A percentile compares a stretch with the other conserved stretches of the same genome.
Conservation (phyloP, 2,888 invertebrate genomes). For the Sialis fuliginosa region DNA sequence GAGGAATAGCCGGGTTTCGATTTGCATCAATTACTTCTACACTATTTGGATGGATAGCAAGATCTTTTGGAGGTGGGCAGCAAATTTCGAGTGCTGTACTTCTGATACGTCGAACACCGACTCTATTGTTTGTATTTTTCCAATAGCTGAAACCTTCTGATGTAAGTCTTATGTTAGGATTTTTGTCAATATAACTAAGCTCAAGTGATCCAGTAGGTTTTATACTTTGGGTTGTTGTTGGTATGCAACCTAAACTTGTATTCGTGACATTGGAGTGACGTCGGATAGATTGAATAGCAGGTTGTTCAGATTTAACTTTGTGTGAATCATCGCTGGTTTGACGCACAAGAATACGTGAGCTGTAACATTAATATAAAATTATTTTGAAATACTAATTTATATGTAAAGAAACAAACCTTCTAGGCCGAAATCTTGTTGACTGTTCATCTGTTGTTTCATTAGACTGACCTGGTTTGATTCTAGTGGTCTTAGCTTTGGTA, state of each 20-base stretch:
- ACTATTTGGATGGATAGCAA: conserved; percentile 68
- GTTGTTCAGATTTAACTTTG: conserved; percentile 23
- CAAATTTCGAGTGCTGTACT: conserved; percentile 54
- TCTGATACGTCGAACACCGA: conserved; percentile 46
- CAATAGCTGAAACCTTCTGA: conserved; percentile 22
- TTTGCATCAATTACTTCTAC: conserved; percentile 49
- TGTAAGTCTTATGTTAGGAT: conserved; percentile 22
- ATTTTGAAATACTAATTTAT: neutral
- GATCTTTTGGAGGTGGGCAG: conserved; percentile 48
- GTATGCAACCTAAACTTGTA: conserved; percentile 31
- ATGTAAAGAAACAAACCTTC: conserved; percentile 6
- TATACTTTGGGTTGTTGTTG: conserved; percentile 29
- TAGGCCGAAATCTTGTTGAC: conserved; percentile 21
- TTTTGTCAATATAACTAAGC: conserved; percentile 28
- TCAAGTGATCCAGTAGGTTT: conserved; percentile 39
- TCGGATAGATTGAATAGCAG: conserved; percentile 31
- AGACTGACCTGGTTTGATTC: conserved; percentile 17
- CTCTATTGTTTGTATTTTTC: conserved; percentile 21
- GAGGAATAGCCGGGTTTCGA: conserved; percentile 28
- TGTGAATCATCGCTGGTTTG: conserved; percentile 2
- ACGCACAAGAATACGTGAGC: too few species aligned
- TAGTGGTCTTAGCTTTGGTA: conserved; percentile 7
- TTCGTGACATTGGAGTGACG: conserved; percentile 44
- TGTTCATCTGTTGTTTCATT: conserved; percentile 18
- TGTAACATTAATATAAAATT: too few species aligned